A percentile compares a stretch with the other conserved stretches of the same genome.
Conservation (phyloP, 2,113 vertebrate genomes). For the Ceratotherium simum region DNA sequence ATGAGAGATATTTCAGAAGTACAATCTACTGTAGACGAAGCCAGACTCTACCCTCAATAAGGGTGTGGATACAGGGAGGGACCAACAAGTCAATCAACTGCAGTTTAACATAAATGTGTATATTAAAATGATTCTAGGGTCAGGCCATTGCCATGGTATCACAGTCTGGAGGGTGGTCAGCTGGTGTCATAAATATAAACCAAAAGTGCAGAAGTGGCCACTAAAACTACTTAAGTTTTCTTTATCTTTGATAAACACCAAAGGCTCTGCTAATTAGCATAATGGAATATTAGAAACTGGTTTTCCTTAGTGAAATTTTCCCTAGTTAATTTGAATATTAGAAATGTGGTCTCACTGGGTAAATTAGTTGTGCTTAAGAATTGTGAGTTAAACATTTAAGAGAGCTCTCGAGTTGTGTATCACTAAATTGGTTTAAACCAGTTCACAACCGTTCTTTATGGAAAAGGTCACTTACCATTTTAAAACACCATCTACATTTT, state of each 20-base stretch:
- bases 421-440: not conserved
- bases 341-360: not conserved
- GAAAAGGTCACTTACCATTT: not conserved
- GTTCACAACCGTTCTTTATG: not conserved
- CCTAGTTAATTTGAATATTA: not conserved
- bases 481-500: too few relatives aligned
- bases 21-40: not conserved
- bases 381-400: not conserved
- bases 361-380: not conserved
- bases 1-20: not conserved
- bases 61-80: not conserved
- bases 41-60: not conserved
- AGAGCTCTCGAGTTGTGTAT: not conserved
- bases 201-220: not conserved
- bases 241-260: not conserved
- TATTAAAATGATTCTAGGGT: not conserved
- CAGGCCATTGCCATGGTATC: not conserved
- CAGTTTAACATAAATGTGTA: not conserved
- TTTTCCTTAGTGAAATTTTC: not conserved
- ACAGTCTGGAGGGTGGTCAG: not conserved
- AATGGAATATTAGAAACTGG: not conserved
- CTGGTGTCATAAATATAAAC: not conserved
- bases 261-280: not conserved
- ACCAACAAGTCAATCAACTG: not conserved
- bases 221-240: not conserved